Evolutionary conservation across 2,113 vertebrate species (phyloP).

Genomic region (Danio rerio): DNA sequence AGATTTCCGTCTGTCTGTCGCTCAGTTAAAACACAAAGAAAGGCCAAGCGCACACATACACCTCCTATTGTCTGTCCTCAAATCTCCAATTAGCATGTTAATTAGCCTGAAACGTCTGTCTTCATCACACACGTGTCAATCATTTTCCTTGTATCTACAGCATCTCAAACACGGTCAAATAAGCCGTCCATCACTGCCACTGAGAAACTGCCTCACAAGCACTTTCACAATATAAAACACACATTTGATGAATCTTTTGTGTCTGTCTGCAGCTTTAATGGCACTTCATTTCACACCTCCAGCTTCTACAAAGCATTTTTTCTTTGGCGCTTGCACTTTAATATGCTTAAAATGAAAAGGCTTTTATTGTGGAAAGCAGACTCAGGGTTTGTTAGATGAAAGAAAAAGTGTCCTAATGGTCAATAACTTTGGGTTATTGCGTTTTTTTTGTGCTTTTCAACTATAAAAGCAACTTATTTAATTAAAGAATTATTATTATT

Average conservation of each 20-base stretch:
- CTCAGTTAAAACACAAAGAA: slow-evolving; percentile 59
- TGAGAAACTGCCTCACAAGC: background rate
- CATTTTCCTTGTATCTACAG: slow-evolving; percentile 12
- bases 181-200: background rate
- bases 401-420: too few relatives aligned
- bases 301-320: too few relatives aligned
- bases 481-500: too few relatives aligned
- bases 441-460: too few relatives aligned
- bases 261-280: too few relatives aligned
- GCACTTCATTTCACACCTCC: too few relatives aligned
- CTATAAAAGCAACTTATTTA: too few relatives aligned
- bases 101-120: slow-evolving; percentile 81
- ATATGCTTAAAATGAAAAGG: too few relatives aligned
- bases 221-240: background rate
- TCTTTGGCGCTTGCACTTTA: too few relatives aligned
- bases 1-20: slow-evolving; percentile 54
- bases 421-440: too few relatives aligned
- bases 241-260: background rate
- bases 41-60: slow-evolving; percentile 38
- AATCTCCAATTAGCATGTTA: slow-evolving; percentile 84
- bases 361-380: too few relatives aligned
- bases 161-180: background rate
- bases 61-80: slow-evolving; percentile 74
- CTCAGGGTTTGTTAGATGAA: too few relatives aligned
- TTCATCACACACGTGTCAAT: slow-evolving; percentile 77